Evolutionary conservation across 1,140 invertebrate genomes (phyloP).

Genomic region (Aphis craccivora): DNA sequence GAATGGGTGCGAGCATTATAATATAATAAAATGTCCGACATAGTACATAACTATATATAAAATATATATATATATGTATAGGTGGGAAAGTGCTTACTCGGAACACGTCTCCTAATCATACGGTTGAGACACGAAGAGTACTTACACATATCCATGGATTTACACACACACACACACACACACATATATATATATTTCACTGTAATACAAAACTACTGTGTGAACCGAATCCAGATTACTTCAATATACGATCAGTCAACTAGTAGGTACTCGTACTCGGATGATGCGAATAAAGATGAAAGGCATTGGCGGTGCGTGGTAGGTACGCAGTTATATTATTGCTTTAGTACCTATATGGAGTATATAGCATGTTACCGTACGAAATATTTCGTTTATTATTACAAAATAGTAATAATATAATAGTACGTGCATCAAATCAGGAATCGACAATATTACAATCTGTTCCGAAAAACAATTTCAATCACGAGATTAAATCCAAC

Average conservation of each 20-base stretch:
- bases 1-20: constrained; percentile 13
- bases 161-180: neutral
- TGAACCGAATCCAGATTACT: neutral
- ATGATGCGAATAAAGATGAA: constrained; percentile 10
- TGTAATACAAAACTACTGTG: constrained; percentile 8
- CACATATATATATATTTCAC: neutral
- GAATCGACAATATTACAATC: neutral
- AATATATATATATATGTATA: neutral
- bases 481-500: neutral
- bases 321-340: neutral
- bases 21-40: neutral
- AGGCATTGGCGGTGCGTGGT: neutral
- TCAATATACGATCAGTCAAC: neutral
- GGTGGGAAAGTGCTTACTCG: neutral
- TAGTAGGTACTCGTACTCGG: neutral
- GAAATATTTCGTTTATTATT: constrained; percentile 25
- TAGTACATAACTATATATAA: neutral
- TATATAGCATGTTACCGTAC: neutral
- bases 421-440: neutral
- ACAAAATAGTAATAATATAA: constrained; percentile 15
- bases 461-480: neutral
- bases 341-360: neutral
- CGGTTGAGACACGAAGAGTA: neutral
- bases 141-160: neutral
- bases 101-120: neutral